These are phyloP conservation scores for Sussaba pulchella DNA, from an alignment of 2,888 invertebrate genomes.

Conservation along the genomic window DNA sequence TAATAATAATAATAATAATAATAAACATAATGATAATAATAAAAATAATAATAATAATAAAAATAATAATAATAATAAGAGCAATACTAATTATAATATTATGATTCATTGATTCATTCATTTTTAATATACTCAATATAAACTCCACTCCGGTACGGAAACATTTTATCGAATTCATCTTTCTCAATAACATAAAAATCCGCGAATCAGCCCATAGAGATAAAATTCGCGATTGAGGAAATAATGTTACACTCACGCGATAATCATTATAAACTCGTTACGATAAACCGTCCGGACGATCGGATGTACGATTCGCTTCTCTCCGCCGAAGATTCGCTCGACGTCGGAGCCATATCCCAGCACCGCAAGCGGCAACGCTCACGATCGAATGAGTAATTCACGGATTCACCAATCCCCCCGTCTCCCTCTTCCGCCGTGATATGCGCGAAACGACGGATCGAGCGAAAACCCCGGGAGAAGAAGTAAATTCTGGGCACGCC, in stretches of 20 bases:
- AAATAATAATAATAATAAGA: too few relatives aligned
- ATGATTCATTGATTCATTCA: too few relatives aligned
- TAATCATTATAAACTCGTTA: conserved; percentile 61
- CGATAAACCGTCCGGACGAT: conserved; percentile 47
- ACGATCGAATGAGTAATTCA: conserved; percentile 35
- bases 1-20: too few relatives aligned
- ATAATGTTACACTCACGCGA: conserved; percentile 45
- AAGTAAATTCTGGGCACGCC: conserved; percentile 47
- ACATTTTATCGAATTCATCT: too few relatives aligned
- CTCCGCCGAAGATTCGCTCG: conserved; percentile 27
- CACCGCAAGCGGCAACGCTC: too few relatives aligned
- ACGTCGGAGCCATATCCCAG: conserved; percentile 6
- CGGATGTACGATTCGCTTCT: conserved; percentile 25
- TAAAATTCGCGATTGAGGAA: conserved; percentile 10
- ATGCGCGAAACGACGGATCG: conserved; percentile 8
- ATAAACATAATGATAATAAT: too few relatives aligned
- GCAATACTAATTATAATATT: too few relatives aligned
- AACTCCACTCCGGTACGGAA: too few relatives aligned
- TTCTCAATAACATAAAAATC: conserved; percentile 39
- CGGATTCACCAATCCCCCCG: conserved; percentile 39
- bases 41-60: too few relatives aligned
- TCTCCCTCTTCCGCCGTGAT: conserved; percentile 6
- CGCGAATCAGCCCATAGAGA: conserved; percentile 7
- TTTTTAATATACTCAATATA: too few relatives aligned
- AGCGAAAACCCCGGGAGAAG: conserved; percentile 35